phyloP scores from a whole-genome alignment of 2,888 invertebrate genomes.

The Hipparchia semele region DNA sequence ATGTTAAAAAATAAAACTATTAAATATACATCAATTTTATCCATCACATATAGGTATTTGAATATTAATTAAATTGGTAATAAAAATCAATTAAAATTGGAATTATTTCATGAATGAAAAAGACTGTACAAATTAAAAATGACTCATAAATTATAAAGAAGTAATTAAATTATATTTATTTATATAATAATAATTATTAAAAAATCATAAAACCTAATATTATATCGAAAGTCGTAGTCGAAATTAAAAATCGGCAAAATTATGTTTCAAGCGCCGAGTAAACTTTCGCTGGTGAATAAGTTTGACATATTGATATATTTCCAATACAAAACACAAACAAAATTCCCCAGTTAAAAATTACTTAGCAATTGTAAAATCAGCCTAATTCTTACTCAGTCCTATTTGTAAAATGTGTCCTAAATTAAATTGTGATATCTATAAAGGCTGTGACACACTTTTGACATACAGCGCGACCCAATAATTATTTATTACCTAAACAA shows the following conservation, averaged over 20 bases:
- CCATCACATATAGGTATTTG: not conserved
- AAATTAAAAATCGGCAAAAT: constrained; percentile 1
- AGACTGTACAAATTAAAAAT: constrained; percentile 19
- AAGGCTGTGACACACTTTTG: not conserved
- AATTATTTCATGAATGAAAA: not conserved
- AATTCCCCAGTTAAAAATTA: no score
- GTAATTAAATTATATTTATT: constrained; percentile 17
- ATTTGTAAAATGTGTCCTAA: constrained; percentile 2
- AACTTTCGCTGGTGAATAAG: no score
- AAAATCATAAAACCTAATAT: constrained; percentile 3
- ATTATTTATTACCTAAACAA: no score
- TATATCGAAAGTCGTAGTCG: not conserved
- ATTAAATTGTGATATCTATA: constrained; percentile 5
- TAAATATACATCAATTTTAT: not conserved
- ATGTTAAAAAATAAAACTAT: not conserved
- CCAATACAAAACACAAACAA: no score
- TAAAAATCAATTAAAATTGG: constrained; percentile 1
- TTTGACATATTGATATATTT: no score
- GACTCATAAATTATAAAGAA: not conserved
- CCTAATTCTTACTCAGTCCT: constrained; percentile 10
- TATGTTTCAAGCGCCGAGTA: not conserved
- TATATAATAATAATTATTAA: not conserved
- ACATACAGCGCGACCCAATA: not conserved
- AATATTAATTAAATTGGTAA: not conserved
- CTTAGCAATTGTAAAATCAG: not conserved